Evolutionary conservation across 92 coral and sea anemone species (phyloP), one percentile per base, ranked within the genome.

Genomic region (Actinernus sp.): DNA sequence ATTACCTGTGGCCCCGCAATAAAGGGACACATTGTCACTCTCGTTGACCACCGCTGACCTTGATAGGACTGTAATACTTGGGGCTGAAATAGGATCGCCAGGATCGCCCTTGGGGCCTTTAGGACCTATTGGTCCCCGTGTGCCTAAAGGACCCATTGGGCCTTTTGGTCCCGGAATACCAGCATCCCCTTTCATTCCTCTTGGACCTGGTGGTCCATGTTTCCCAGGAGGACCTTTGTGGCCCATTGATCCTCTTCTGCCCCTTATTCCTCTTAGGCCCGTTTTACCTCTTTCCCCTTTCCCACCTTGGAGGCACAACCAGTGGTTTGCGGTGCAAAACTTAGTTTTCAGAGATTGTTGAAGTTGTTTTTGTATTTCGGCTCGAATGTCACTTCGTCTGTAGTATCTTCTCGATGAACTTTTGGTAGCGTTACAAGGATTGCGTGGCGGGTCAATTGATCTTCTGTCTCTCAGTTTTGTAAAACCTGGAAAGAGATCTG

Each of bases 71-170:
- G 65, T 51, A 43, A 83, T 39, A 28, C 76, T 55, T 5, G 89
- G 84, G 37, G 68, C 74, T 29, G 79, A 58, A 30, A 83, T 61
- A 34, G 89, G 69, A 27, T 46, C 56, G 26, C 77, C 83, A 3
- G 67, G 84, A 12, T 71, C 67, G 8, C 89, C 89, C 52, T 46
- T 83, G 30, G 50, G 59, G 16, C 89, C 89, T 54, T 68, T 60
- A 23, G 34, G 34, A 12, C 89, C 89, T 18, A n/a, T 54, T 22
- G 58, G 84, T 3, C 89, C 89, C 60, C 38, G 24, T 26, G 84
- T 74, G 14, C 89, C 89, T 32, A 50, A 49, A 23, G 74, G 84
- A n/a, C 89, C 89, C 8, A 33, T 53, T 1, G 47, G 71, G 25
- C 89, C 89, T 31, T 55, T 55, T 3, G 47, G 2, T 24, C 89